Percentiles rank a stretch among this genome's conserved stretches.
Evolutionary conservation across 1,140 invertebrate genomes (phyloP).

Genomic region (Aleiodes sp.): DNA sequence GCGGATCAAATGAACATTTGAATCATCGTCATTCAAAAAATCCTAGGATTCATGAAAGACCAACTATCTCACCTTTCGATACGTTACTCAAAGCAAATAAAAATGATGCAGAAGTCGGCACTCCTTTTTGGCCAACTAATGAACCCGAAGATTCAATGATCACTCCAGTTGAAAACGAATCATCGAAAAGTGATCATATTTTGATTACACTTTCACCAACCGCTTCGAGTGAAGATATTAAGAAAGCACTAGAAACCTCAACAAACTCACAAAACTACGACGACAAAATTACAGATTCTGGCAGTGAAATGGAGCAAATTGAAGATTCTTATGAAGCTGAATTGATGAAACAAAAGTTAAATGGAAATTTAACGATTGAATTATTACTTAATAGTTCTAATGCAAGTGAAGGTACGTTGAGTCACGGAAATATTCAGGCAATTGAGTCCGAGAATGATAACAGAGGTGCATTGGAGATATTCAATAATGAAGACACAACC

Average conservation of each 20-base stretch:
- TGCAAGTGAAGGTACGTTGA: slow-evolving; percentile 5
- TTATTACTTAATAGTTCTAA: not conserved
- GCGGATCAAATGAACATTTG: slow-evolving; percentile 36
- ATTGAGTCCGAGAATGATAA: slow-evolving; percentile 42
- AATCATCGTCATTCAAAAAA: not conserved
- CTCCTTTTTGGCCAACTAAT: no score
- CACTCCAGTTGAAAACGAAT: not conserved
- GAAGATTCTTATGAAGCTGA: slow-evolving; percentile 37
- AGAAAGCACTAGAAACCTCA: not conserved
- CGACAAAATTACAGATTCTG: slow-evolving; percentile 21
- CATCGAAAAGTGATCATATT: not conserved
- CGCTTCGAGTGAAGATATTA: not conserved
- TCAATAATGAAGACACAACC: slow-evolving; percentile 32
- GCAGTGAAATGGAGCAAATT: slow-evolving; percentile 30
- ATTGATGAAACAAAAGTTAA: slow-evolving; percentile 23
- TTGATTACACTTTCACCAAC: not conserved
- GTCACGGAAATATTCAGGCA: slow-evolving; percentile 30
- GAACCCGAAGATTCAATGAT: no score
- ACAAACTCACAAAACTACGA: slow-evolving; percentile 24
- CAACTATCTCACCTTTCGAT: not conserved
- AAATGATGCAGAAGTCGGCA: no score
- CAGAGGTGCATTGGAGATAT: slow-evolving; percentile 29
- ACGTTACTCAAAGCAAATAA: no score
- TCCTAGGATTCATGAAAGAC: not conserved
- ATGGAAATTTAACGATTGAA: slow-evolving; percentile 12